Evolutionary conservation across 1,140 invertebrate species (phyloP), one percentile per base, ranked within the genome.

Genomic region (Metaphire vulgaris): DNA sequence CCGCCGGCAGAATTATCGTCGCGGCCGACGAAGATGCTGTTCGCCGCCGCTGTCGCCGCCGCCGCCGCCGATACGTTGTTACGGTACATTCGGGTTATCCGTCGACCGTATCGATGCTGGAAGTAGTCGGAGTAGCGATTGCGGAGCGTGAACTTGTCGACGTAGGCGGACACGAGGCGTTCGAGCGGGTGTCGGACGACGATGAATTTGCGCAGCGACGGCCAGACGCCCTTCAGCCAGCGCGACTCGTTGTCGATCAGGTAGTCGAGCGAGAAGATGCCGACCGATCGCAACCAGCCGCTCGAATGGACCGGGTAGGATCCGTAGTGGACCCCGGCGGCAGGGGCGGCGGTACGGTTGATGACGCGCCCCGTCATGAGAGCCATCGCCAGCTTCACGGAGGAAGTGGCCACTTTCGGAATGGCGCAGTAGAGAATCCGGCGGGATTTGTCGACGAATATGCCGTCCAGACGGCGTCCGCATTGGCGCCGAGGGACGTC

Each of bases 111-210:
- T 71, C 33, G 30, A 71, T 32, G 1, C 1, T 71, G 69, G 69
- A 71, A 71, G 32, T 29, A 33, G 29, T 71, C 69, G 6, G 69
- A 30, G 30, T 21, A 71, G 1, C 32, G 67, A 32, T 74, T 74
- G n/a, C 66, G 2, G 26, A 32, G 28, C 29, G 26, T 64, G 66
- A 74, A 74, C 77, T 84, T 85, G 66, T 82, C 82, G 1, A 77
- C 71, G 75, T 82, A 85, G 21, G 80, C 82, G 33, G 83, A 85
- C 14, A 85, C 78, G 31, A 84, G 76, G n/a, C 83, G 74, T 30
- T 82, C 80, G 75, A 85, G 81, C 16, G 83, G 84, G 74, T 85
- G 83, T 14, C 83, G 80, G n/a, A 85, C 84, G 34, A 85, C 79
- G 28, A 84, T 80, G 64, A 82, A 80, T 73, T 84, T 85, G 28